Conservation (phyloP, 1,140 invertebrate genomes). For the Brevipalpus yothersi region DNA sequence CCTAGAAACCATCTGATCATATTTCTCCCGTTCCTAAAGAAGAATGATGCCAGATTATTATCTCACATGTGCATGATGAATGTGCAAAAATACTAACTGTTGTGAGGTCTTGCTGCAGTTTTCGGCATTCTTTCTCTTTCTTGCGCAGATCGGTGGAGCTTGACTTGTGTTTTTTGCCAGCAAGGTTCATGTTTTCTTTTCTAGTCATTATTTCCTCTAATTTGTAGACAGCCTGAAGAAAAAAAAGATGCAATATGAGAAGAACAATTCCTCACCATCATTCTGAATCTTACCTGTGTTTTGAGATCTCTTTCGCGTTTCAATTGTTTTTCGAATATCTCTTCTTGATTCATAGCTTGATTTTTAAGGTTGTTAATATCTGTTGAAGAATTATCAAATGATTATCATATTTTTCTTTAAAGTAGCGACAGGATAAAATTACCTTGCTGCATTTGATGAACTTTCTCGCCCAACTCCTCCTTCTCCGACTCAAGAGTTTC, state of each 20-base stretch:
- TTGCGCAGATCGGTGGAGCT: slow-evolving; percentile 46
- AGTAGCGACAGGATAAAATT: background rate
- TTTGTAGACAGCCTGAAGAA: slow-evolving; percentile 74
- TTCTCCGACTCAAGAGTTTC: slow-evolving; percentile 39
- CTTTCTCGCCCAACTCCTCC: slow-evolving; percentile 33
- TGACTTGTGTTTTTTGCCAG: slow-evolving; percentile 27
- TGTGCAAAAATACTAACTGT: slow-evolving; percentile 25
- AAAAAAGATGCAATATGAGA: background rate
- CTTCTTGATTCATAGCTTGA: slow-evolving; percentile 30
- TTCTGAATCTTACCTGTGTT: slow-evolving; percentile 16
- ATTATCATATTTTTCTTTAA: too few species aligned
- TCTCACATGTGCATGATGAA: background rate
- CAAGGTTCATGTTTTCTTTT: slow-evolving; percentile 34
- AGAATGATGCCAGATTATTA: background rate
- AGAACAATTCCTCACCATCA: background rate
- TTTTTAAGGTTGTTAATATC: slow-evolving; percentile 19
- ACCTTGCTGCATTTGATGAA: slow-evolving; percentile 30
- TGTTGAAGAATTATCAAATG: slow-evolving; percentile 11
- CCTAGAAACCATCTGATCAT: slow-evolving; percentile 54
- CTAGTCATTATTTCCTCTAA: slow-evolving; percentile 86
- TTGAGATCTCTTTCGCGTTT: slow-evolving; percentile 39
- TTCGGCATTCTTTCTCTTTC: slow-evolving; percentile 83
- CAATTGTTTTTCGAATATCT: slow-evolving; percentile 56
- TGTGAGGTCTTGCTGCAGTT: slow-evolving; percentile 81
- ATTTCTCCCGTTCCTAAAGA: slow-evolving; percentile 60